Percentiles rank a stretch among this genome's conserved stretches.
phyloP scores from a whole-genome alignment of 2,888 invertebrate species.

The Terebella lapidaria region DNA sequence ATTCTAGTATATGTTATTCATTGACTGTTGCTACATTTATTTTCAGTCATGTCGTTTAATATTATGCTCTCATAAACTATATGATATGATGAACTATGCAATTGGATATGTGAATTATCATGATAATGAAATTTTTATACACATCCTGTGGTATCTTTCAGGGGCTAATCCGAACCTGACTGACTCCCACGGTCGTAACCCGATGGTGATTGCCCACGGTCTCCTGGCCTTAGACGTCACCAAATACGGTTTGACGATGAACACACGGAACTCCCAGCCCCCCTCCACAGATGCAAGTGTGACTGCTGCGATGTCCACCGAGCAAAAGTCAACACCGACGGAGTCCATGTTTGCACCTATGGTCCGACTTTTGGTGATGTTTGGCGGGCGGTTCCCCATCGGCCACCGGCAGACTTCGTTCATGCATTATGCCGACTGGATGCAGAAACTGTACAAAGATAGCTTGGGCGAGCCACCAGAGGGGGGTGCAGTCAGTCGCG shows the following conservation, averaged over 20 bases:
- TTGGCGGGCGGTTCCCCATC: not conserved
- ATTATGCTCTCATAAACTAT: not conserved
- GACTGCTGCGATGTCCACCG: not conserved
- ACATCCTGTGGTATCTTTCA: not conserved
- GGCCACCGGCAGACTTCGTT: not conserved
- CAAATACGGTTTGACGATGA: not conserved
- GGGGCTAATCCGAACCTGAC: not conserved
- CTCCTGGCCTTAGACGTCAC: not conserved
- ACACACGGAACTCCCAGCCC: not conserved
- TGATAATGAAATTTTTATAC: not conserved
- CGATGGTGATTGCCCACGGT: not conserved
- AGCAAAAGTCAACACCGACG: not conserved
- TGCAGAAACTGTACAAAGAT: not conserved
- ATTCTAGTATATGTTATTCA: too few species aligned
- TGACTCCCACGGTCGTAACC: not conserved
- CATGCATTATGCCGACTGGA: not conserved
- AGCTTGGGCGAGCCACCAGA: not conserved
- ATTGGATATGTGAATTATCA: not conserved
- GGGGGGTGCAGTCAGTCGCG: not conserved
- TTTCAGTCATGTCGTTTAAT: too few species aligned
- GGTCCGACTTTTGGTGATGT: not conserved
- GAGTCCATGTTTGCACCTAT: not conserved
- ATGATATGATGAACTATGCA: not conserved
- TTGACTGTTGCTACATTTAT: too few species aligned
- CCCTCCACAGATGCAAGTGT: not conserved